Base-by-base conservation (phyloP, 2,797 vertebrate species). In the Trichosurus vulpecula region DNA sequence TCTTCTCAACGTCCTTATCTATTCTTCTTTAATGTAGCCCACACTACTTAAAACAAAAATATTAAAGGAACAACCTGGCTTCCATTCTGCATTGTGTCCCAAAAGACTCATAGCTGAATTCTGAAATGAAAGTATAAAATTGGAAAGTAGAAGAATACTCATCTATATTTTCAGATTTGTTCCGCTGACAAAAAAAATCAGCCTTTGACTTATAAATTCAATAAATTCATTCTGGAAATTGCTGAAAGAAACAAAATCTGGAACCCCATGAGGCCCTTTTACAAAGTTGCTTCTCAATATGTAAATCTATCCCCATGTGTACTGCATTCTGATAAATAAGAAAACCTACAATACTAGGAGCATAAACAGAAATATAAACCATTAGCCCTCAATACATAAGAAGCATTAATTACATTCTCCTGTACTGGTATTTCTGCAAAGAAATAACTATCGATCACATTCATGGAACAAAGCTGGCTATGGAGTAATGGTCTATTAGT, bases 401-500 rank as follows among this genome's bases (percentile, higher is more conserved):
- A 89, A 81, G n/a, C 95, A 92, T 90, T 95, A 94, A 94, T 96
- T 95, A 93, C 90, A 90, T 16, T 95, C 87, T 94, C 31, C 27
- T 81, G 89, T 27, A 92, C 3, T 3, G 54, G 93, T 19, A 58
- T 54, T 52, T 89, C 89, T 93, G 93, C 58, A 25, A 4, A 54
- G 92, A 90, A 96, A 91, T 92, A 87, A 47, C 47, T 27, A 57
- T 47, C 27, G 74, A 81, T 47, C 74, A 81, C 31, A 47, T 81
- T 74, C 41, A 81, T 27, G 41, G 41, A 27, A 81, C 74, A 47
- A 47, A 47, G 12, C 41, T 81, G 22, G 19, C n/a, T 81, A 9
- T 96, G 96, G 97, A 92, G 91, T 97, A 95, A 94, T 95, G 35
- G 25, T 96, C 92, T 91, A 53, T 97, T 54, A 93, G 91, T 52